Conservation (phyloP, 1,140 invertebrate genomes). For the Ceratina australensis region DNA sequence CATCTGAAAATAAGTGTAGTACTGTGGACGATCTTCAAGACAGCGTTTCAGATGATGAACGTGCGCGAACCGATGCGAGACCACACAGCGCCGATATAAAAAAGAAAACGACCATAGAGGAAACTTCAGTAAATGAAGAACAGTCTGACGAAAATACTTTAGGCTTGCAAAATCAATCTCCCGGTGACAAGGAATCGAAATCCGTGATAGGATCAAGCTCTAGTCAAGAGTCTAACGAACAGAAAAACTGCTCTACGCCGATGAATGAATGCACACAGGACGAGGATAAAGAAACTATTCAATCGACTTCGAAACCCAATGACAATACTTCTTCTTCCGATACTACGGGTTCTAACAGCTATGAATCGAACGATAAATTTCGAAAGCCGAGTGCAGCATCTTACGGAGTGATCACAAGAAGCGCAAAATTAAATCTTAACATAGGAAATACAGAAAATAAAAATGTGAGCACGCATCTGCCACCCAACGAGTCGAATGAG, state of each 20-base stretch:
- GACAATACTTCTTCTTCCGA: constrained; percentile 15
- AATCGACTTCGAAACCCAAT: not conserved
- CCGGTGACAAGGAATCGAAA: constrained; percentile 3
- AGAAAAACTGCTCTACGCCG: not conserved
- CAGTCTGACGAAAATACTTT: not conserved
- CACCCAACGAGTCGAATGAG: not conserved
- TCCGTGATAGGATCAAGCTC: constrained; percentile 47
- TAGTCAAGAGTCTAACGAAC: constrained; percentile 32
- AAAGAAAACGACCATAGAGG: not conserved
- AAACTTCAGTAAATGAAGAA: not conserved
- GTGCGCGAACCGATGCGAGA: not conserved
- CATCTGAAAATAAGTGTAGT: not conserved
- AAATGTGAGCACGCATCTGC: not conserved
- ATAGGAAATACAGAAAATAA: constrained; percentile 19
- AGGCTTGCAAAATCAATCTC: constrained; percentile 16
- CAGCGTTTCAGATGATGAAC: not conserved
- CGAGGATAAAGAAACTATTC: not conserved
- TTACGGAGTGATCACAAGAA: not conserved
- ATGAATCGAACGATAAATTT: not conserved
- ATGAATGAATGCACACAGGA: not conserved
- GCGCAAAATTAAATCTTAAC: constrained; percentile 2
- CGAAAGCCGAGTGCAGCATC: not conserved
- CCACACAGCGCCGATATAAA: not conserved
- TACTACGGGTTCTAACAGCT: not conserved
- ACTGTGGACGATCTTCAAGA: not conserved